phyloP scores from a whole-genome alignment of 1,140 invertebrate genomes.

The Drosophila kurseongensis region DNA sequence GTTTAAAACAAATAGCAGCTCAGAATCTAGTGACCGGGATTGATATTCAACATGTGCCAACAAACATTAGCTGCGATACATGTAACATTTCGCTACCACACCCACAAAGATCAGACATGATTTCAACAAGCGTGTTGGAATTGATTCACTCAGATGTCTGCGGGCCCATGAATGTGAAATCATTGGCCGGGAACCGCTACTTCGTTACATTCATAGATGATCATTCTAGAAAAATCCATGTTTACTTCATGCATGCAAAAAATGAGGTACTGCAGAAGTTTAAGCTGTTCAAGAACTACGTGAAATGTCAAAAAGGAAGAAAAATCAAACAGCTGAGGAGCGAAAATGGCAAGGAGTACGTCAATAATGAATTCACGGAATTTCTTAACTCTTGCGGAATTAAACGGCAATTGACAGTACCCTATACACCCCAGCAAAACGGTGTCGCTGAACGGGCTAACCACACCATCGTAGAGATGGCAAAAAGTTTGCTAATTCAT shows the following conservation, averaged over 20 bases:
- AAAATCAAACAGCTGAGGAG: neutral
- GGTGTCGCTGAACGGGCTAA: neutral
- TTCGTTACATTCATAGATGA: too few relatives aligned
- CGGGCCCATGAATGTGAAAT: too few relatives aligned
- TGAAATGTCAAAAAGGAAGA: neutral
- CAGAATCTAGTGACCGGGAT: neutral
- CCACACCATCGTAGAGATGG: neutral
- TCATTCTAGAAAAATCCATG: too few relatives aligned
- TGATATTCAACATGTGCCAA: neutral
- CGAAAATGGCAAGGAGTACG: neutral
- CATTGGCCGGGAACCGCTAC: too few relatives aligned
- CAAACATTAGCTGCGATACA: neutral
- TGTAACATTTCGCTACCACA: neutral
- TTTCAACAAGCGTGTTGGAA: too few relatives aligned
- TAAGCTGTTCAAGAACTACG: too few relatives aligned
- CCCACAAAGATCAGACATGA: neutral
- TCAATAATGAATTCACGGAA: too few relatives aligned
- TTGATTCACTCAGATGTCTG: too few relatives aligned
- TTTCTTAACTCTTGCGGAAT: neutral
- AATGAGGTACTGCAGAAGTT: too few relatives aligned
- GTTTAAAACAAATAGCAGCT: too few relatives aligned
- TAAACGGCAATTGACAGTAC: neutral
- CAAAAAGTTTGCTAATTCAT: neutral
- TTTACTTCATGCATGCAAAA: too few relatives aligned
- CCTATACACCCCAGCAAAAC: neutral